These are phyloP conservation scores for Muscina levida DNA, from an alignment of 2,888 invertebrate species.

Conservation along the genomic window DNA sequence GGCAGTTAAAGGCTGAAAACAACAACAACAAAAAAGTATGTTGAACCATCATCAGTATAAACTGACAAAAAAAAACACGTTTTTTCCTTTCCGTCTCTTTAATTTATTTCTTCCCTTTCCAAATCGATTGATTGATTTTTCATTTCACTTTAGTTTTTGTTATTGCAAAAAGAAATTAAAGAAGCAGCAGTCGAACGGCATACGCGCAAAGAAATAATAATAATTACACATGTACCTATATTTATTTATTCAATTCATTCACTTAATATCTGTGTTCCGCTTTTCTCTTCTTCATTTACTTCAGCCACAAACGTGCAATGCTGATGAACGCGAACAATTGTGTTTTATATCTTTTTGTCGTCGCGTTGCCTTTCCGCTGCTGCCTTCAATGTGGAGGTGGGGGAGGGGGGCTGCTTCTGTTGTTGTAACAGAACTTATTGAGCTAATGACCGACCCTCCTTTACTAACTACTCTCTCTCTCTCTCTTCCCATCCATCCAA, in stretches of 20 bases:
- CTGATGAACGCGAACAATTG: conserved; percentile 30
- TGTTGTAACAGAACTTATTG: conserved; percentile 46
- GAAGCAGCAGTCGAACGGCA: not conserved
- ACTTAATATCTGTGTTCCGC: conserved; percentile 36
- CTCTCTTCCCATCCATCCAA: conserved; percentile 31
- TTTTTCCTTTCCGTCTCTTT: conserved; percentile 1
- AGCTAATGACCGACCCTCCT: conserved; percentile 52
- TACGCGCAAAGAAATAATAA: conserved; percentile 12
- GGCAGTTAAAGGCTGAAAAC: not conserved
- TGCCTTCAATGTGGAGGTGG: no score
- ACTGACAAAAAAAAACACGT: not conserved
- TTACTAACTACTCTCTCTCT: conserved; percentile 33
- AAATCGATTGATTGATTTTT: conserved; percentile 23
- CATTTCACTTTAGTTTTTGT: not conserved
- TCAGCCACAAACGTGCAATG: conserved; percentile 3
- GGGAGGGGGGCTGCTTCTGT: conserved; percentile 10
- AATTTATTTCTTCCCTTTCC: not conserved
- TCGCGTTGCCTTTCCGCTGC: not conserved
- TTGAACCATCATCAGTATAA: no score
- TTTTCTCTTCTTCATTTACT: conserved; percentile 50
- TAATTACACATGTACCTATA: conserved; percentile 12
- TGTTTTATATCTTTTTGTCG: conserved; percentile 15
- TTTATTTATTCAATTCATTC: conserved; percentile 30
- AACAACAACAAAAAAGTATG: conserved; percentile 26
- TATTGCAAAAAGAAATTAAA: not conserved